Evolutionary conservation across 1,140 invertebrate genomes (phyloP), one percentile per base, ranked within the genome.

Genomic region (Orchesella cincta): DNA sequence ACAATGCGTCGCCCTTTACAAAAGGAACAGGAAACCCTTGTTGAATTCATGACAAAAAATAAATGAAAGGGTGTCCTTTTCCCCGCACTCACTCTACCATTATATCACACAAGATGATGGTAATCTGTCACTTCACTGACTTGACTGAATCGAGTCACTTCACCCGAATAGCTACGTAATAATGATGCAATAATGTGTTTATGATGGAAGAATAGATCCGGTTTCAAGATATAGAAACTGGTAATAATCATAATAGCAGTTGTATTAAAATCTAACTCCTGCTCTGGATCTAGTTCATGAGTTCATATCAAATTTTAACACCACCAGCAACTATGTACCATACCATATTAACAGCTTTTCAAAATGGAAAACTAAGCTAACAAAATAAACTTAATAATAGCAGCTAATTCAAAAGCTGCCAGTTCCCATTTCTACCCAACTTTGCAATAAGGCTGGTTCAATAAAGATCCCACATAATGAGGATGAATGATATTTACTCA

Each of bases 131-230:
- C 62, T 67, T 67, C 3, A 67, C 28, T 67, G 26, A 67, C 28
- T 67, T 33, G 12, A 67, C 62, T 67, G 62, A 67, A 67, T 31
- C 62, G 62, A 67, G 62, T 67, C 62, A 67, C 33, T 67, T 67
- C 62, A 67, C 31, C 31, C 62, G 62, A 67, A 67, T 67, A 31
- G 62, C 33, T 29, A 29, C 62, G 62, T 67, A 67, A 67, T 67
- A 67, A 67, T 67, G 62, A 31, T 31, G 62, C 62, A 67, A 67
- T 67, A 67, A 67, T 67, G 62, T 67, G 62, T 67, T 67, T 67
- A 67, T 67, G 62, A 67, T 67, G 23, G 62, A 67, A 67, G 23
- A 67, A 67, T 12, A 67, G 62, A 67, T 67, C 62, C 62, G 62
- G 28, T 67, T 31, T 23, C 14, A 26, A 31, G 29, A 31, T 67